Evolutionary conservation across 2,797 vertebrate species (phyloP).

Genomic region (Argya squamiceps): DNA sequence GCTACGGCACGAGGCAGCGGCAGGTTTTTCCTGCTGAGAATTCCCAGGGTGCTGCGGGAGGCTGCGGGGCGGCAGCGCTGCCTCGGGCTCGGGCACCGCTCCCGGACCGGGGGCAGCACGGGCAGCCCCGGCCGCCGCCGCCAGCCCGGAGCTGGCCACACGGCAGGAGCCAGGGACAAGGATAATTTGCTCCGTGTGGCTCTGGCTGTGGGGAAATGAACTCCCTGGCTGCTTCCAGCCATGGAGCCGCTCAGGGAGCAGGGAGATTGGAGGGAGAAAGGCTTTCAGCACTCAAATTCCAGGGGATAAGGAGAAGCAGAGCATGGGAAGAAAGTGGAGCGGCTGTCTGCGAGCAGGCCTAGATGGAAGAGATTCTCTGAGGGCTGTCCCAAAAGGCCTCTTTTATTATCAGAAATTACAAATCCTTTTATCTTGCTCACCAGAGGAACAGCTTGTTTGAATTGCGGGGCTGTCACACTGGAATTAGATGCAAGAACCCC

Average conservation of each 20-base stretch:
- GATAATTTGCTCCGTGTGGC: background rate
- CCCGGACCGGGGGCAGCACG: background rate
- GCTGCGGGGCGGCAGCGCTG: background rate
- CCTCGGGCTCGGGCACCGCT: background rate
- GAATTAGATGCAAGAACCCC: conserved; percentile 78
- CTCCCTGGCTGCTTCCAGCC: background rate
- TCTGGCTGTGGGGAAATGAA: background rate
- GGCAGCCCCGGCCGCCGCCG: background rate
- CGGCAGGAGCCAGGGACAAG: background rate
- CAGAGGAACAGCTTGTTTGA: conserved; percentile 77
- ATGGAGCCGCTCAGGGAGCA: background rate
- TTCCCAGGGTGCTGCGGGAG: background rate
- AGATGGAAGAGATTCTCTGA: background rate
- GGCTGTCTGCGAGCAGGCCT: background rate
- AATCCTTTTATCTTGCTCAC: conserved; percentile 62
- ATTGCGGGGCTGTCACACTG: conserved; percentile 75
- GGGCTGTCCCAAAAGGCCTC: conserved; percentile 54
- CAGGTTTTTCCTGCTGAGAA: background rate
- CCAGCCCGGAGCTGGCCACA: background rate
- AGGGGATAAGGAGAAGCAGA: background rate
- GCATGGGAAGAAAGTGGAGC: background rate
- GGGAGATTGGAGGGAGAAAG: background rate
- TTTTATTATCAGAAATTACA: conserved; percentile 52
- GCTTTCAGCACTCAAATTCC: background rate
- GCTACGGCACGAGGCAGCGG: background rate